A percentile compares a stretch with the other conserved stretches of the same genome.
Conservation (phyloP, 2,797 vertebrate genomes). For the Heteromormyrus szaboi region DNA sequence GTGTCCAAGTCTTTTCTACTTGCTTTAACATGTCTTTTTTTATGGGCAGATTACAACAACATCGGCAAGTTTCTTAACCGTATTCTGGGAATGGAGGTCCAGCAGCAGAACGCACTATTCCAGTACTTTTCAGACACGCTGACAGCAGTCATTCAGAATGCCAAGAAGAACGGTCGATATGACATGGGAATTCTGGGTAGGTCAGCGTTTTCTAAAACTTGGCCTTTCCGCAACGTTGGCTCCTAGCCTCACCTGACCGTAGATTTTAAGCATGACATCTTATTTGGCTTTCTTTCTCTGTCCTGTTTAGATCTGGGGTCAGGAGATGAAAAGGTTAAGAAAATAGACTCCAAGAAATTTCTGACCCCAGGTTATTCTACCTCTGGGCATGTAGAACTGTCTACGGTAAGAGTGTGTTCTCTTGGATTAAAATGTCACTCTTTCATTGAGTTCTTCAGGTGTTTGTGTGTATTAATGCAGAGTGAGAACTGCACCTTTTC, state of each 20-base stretch:
- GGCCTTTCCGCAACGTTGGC: not conserved
- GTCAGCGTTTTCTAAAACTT: slow-evolving; percentile 15
- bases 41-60: slow-evolving; percentile 88
- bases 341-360: slow-evolving; percentile 88
- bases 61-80: slow-evolving; percentile 97
- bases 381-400: slow-evolving; percentile 89
- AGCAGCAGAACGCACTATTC: slow-evolving; percentile 94
- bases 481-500: not conserved
- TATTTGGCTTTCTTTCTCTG: not conserved
- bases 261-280: not conserved
- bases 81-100: slow-evolving; percentile 95
- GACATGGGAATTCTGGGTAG: slow-evolving; percentile 98
- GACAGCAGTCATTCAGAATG: slow-evolving; percentile 88
- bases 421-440: not conserved
- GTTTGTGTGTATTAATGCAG: not conserved
- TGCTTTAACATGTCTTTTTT: not conserved
- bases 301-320: slow-evolving; percentile 81
- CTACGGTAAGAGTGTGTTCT: slow-evolving; percentile 66
- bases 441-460: not conserved
- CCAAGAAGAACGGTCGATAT: slow-evolving; percentile 93
- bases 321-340: slow-evolving; percentile 94
- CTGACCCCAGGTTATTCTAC: slow-evolving; percentile 93
- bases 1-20: not conserved
- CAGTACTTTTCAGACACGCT: slow-evolving; percentile 96
- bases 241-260: not conserved